Evolutionary conservation across 2,888 invertebrate genomes (phyloP).

Genomic region (Nomada fabriciana): DNA sequence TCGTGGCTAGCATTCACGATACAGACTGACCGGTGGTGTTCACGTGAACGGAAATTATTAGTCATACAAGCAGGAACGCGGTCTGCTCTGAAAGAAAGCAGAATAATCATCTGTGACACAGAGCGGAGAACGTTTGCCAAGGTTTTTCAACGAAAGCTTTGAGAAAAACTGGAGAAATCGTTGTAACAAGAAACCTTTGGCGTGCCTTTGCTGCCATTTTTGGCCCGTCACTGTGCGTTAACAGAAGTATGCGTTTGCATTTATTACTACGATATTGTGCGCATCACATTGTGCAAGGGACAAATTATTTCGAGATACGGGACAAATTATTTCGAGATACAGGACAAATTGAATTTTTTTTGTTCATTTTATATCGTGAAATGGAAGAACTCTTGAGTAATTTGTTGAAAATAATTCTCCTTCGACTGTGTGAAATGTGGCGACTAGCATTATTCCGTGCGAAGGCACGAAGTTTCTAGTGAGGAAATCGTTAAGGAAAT

Average conservation of each 20-base stretch:
- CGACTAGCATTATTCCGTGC: conserved; percentile 26
- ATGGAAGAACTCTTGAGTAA: not conserved
- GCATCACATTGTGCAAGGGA: no score
- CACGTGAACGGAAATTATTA: conserved; percentile 41
- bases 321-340: not conserved
- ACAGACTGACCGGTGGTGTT: no score
- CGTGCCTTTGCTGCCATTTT: not conserved
- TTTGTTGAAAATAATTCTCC: conserved; percentile 23
- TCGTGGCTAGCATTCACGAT: not conserved
- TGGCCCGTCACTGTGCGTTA: not conserved
- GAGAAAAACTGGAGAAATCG: not conserved
- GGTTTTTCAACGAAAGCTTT: not conserved
- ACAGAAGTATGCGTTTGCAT: not conserved
- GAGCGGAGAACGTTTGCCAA: not conserved
- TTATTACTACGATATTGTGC: not conserved
- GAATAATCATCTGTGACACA: conserved; percentile 30
- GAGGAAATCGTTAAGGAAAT: conserved; percentile 43
- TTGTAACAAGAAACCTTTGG: not conserved
- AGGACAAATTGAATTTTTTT: not conserved
- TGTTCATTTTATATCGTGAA: no score
- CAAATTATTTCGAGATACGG: not conserved
- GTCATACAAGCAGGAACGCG: conserved; percentile 30
- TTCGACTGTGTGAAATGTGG: conserved; percentile 19
- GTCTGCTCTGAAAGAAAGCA: conserved; percentile 53
- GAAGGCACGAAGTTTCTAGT: conserved; percentile 38